A percentile compares a stretch with the other conserved stretches of the same genome.
phyloP scores from a whole-genome alignment of 2,888 invertebrate genomes.

The Andrena haemorrhoa region DNA sequence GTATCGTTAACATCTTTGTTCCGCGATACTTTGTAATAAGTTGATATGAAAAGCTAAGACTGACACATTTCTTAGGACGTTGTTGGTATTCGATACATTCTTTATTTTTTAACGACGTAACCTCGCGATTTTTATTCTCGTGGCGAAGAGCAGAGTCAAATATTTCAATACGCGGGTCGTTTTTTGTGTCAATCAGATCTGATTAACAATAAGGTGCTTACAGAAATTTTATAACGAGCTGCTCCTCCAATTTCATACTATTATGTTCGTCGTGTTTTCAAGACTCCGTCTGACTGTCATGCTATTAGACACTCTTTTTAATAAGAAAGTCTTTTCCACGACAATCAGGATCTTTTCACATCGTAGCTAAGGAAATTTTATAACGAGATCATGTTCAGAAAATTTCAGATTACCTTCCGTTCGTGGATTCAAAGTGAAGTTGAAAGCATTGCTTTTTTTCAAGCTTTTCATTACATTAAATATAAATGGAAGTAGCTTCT shows the following conservation, averaged over 20 bases:
- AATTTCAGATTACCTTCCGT: neutral
- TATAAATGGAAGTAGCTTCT: too few species aligned
- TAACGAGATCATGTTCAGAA: neutral
- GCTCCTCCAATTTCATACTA: neutral
- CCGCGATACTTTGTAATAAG: too few species aligned
- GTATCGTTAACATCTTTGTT: too few species aligned
- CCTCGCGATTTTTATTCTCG: neutral
- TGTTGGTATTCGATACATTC: neutral
- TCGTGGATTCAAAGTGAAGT: too few species aligned
- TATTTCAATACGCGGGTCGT: too few species aligned
- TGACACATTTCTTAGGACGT: neutral
- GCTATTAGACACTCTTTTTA: neutral
- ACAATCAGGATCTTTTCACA: neutral
- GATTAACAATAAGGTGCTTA: neutral
- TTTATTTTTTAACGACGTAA: neutral
- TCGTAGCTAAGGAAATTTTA: neutral
- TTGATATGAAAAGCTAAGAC: too few species aligned
- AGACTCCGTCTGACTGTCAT: neutral
- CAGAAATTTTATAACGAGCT: too few species aligned
- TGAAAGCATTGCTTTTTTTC: neutral
- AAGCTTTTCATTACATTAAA: conserved; percentile 2
- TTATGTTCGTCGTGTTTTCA: neutral
- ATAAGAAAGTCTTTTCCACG: neutral
- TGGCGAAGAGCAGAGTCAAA: neutral
- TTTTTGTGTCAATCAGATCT: neutral